Conservation (phyloP, 2,797 vertebrate species). For the Cryptoblepharus egeriae region DNA sequence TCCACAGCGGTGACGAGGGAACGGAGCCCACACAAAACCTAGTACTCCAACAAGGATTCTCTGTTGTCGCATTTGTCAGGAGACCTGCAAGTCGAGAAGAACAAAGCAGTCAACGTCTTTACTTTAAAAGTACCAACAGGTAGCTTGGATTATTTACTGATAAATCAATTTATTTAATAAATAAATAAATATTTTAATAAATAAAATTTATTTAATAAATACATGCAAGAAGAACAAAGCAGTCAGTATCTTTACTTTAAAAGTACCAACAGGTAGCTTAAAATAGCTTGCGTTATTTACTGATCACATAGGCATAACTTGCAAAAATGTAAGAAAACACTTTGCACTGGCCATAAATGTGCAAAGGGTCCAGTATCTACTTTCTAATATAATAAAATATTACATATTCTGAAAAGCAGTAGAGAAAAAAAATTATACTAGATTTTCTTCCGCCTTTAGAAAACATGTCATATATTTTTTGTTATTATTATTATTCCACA, state of each 20-base stretch:
- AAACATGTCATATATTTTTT: neutral
- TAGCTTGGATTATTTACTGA: too few relatives aligned
- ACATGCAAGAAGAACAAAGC: constrained; percentile 77
- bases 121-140: constrained; percentile 4
- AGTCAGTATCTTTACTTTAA: constrained; percentile 58
- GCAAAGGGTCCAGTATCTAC: constrained; percentile 11
- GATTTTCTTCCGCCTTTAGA: constrained; percentile 32
- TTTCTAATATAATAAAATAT: neutral
- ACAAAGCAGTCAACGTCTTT: constrained; percentile 70
- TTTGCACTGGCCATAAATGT: constrained; percentile 25
- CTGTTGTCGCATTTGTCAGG: constrained; percentile 86
- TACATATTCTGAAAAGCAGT: constrained; percentile 20
- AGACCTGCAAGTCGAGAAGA: constrained; percentile 87
- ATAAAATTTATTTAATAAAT: too few relatives aligned
- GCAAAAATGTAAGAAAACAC: constrained; percentile 17
- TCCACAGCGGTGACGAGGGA: constrained; percentile 79
- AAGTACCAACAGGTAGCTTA: constrained; percentile 8
- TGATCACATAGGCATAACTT: constrained; percentile 11
- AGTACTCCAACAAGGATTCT: constrained; percentile 77
- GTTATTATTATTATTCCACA: neutral
- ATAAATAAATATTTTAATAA: too few relatives aligned
- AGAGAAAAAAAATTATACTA: constrained; percentile 35
- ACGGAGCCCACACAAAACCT: constrained; percentile 78
- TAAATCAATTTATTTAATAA: too few relatives aligned
- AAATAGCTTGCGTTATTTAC: constrained; percentile 26